Conservation (phyloP, 2,797 vertebrate genomes). For the Martes flavigula region DNA sequence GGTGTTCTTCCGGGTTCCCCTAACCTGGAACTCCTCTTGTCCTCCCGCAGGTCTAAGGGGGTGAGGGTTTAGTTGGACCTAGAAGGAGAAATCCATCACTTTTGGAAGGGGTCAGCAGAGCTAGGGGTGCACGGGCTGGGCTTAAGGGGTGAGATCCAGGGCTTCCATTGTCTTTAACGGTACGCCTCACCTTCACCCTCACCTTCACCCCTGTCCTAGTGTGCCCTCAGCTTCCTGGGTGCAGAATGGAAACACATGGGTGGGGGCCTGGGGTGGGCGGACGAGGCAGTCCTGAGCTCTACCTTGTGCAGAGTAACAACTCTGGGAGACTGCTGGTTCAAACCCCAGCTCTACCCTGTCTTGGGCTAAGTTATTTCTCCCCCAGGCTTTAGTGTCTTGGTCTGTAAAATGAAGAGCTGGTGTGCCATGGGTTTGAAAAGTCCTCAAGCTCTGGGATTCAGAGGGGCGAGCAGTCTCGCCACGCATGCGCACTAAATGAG, state of each 20-base stretch:
- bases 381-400: background rate
- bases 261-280: fast-evolving
- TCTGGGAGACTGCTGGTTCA: background rate
- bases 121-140: fast-evolving
- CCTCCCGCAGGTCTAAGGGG: background rate
- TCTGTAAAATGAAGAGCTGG: background rate
- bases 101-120: background rate
- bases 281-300: fast-evolving
- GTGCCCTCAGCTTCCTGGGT: fast-evolving
- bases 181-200: background rate
- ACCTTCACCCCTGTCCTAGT: no score
- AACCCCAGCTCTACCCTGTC: background rate
- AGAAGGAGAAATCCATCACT: background rate
- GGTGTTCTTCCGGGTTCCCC: background rate
- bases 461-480: no score
- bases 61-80: background rate
- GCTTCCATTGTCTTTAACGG: background rate
- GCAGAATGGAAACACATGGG: fast-evolving
- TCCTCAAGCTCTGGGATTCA: background rate
- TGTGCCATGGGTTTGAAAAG: background rate
- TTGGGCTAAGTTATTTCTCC: background rate
- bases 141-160: background rate
- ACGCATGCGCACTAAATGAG: fast-evolving
- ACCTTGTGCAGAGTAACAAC: fast-evolving
- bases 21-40: background rate